Base-by-base conservation (phyloP, 2,888 invertebrate genomes). In the Hedya salicella region DNA sequence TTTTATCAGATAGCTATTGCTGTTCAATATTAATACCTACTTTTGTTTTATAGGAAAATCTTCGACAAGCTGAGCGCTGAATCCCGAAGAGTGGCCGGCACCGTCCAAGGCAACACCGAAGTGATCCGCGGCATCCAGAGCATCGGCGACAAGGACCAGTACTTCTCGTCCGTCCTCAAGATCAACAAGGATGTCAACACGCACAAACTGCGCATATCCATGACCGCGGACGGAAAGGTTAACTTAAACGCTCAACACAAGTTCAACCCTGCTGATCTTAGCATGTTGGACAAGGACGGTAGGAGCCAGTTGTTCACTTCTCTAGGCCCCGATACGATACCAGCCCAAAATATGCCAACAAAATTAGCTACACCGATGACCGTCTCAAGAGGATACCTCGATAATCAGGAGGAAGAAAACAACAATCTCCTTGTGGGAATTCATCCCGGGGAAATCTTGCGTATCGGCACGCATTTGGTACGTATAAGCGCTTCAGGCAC, bases 41-140 rank as follows among this genome's bases (percentile, higher is more conserved):
- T 0, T 25, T 13, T 8, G 32, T n/a, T 67, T 82, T 82, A 4
- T 82, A 94, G 94, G 70, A 94, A 92, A 91, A 93, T 93, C 60
- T 94, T 94, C 73, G 93, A 93, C 74, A 94, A 94, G 79, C 77
- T 94, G 72, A 85, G 92, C 74, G 93, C 93, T 1, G 93, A 94
- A 75, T 92, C 94, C 0, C 82, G 93, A 16, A 78, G 92, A 39
- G 77, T 88, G 0, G 88, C 92, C 71, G 93, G 93, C 21, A 73
- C 87, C 6, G 76, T 88, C 1, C 86, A 87, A 69, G 94, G 93
- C 21, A 92, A 90, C 75, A 87, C 93, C 0, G 94, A 94, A 79
- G 93, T 94, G 0, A 94, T 94, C 54, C 80, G 81, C 68, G 89
- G 93, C 13, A 91, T 94, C 54, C 83, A 89, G 56, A 93, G 86